Percentiles rank a stretch among this genome's conserved stretches.
Conservation (phyloP, 2,113 vertebrate genomes). For the Tyto alba region DNA sequence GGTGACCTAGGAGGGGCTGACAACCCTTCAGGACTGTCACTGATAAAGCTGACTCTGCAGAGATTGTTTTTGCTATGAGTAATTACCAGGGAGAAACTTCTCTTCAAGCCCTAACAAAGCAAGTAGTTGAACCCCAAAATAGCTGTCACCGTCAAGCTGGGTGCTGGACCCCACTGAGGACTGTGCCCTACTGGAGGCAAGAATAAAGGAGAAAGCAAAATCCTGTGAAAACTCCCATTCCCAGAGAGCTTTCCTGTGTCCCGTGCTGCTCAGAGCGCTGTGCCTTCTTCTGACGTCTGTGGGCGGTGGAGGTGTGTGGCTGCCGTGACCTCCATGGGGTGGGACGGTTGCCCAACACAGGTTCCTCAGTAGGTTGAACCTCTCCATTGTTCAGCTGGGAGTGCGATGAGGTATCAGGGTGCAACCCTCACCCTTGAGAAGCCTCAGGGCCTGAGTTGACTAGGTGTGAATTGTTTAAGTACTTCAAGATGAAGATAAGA, state of each 20-base stretch:
- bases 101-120: conserved; percentile 16
- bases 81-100: background rate
- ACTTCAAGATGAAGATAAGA: conserved; percentile 50
- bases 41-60: conserved; percentile 7
- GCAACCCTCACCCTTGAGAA: conserved; percentile 13
- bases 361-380: conserved; percentile 28
- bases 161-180: background rate
- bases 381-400: conserved; percentile 12
- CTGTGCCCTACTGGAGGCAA: background rate
- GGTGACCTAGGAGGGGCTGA: conserved; percentile 37
- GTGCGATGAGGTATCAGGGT: conserved; percentile 19
- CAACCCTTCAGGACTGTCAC: conserved; percentile 30
- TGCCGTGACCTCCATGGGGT: background rate
- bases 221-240: background rate
- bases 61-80: conserved; percentile 2
- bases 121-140: background rate
- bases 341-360: background rate
- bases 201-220: background rate
- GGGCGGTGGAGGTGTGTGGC: background rate
- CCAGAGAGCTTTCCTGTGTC: background rate
- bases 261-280: background rate
- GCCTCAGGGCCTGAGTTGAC: conserved; percentile 39
- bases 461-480: conserved; percentile 47
- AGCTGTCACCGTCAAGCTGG: background rate
- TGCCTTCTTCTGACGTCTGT: accelerated